Evolutionary conservation across 2,888 invertebrate genomes (phyloP), one percentile per base, ranked within the genome.

Genomic region (Emmelina monodactyla): DNA sequence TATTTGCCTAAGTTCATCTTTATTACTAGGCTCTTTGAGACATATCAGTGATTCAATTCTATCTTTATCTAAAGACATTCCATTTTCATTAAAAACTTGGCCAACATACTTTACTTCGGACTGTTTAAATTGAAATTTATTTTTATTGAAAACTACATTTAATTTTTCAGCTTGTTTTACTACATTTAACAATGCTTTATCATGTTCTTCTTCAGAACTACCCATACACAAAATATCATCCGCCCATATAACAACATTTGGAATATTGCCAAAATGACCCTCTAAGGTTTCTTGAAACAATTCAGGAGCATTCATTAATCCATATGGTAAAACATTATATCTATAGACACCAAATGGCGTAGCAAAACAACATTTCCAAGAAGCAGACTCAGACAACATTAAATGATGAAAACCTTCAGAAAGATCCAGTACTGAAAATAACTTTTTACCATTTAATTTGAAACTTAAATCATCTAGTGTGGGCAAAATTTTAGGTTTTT

Each of bases 361-460:
- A 7, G 39, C 39, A 31, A 43, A 41, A 19, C 40, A 42, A 25
- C 41, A 42, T 28, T 40, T 40, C 39, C 42, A 42, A n/a, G 42
- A 39, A n/a, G 42, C 25, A 44, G 19, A 0, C 6, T 13, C 6
- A 40, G 12, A 45, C 40, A 19, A n/a, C n/a, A n/a, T n/a, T n/a
- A n/a, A n/a, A n/a, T n/a, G n/a, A n/a, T n/a, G n/a, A n/a, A n/a
- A n/a, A 1, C 39, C 45, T 33, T 45, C 45, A 12, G 30, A 11
- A 3, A 45, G 32, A 31, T 45, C 45, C 10, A 43, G 12, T 1
- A 45, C 41, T 19, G 41, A 39, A 28, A 45, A 45, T 19, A 9
- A 33, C 25, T 33, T 35, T 11, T 42, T 43, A n/a, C 34, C 35
- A 11, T 37, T 28, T 7, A 45, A 16, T 31, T 43, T 45, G 22